Evolutionary conservation across 2,888 invertebrate genomes (phyloP).

Genomic region (Caenorhabditis japonica): DNA sequence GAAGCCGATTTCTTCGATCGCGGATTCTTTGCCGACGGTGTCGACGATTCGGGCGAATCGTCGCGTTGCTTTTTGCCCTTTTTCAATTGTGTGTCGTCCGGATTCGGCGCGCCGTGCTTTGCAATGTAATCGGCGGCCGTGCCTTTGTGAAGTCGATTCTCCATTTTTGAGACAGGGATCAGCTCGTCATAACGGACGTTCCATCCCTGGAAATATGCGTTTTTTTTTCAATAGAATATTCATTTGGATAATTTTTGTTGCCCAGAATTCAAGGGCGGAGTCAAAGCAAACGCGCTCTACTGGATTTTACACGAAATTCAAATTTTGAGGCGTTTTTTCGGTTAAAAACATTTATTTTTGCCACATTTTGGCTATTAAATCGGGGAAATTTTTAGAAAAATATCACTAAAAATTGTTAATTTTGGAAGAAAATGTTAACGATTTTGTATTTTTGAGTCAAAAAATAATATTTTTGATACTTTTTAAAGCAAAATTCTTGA

Average conservation of each 20-base stretch:
- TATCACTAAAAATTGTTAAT: too few species aligned
- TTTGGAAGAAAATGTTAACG: background rate
- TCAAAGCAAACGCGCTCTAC: too few species aligned
- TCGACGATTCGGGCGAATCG: background rate
- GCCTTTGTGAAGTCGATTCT: background rate
- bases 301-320: too few species aligned
- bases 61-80: background rate
- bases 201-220: constrained; percentile 38
- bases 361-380: too few species aligned
- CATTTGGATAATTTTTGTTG: too few species aligned
- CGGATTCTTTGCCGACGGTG: background rate
- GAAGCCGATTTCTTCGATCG: background rate
- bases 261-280: too few species aligned
- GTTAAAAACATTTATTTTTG: too few species aligned
- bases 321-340: too few species aligned
- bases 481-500: too few species aligned
- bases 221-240: too few species aligned
- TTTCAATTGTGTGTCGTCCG: background rate
- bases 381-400: too few species aligned
- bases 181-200: constrained; percentile 48
- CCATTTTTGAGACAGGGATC: constrained; percentile 5
- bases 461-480: too few species aligned
- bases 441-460: background rate
- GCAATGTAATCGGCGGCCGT: constrained; percentile 5
- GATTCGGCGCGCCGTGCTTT: background rate